phyloP scores from a whole-genome alignment of 2,113 vertebrate genomes.

The Pelvicachromis taeniatus region DNA sequence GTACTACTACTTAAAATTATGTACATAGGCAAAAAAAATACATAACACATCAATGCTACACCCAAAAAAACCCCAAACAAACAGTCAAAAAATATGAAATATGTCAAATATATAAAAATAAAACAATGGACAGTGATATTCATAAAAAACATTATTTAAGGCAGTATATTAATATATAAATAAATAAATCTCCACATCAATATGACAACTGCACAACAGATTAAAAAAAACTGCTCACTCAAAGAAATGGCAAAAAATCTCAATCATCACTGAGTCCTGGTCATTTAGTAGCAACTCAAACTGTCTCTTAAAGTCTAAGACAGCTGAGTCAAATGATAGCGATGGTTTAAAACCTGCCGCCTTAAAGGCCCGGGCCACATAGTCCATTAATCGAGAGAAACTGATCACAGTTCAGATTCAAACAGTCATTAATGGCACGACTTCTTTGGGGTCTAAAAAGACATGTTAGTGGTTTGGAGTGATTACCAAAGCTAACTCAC shows the following conservation, averaged over 20 bases:
- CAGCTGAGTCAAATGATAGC: background rate
- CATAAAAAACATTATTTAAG: background rate
- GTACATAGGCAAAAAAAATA: rapidly evolving
- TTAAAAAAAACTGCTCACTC: rapidly evolving
- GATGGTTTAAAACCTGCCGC: background rate
- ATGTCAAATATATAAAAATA: background rate
- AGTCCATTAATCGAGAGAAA: background rate
- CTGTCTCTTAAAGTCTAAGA: background rate
- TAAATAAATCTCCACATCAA: rapidly evolving
- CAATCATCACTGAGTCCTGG: rapidly evolving
- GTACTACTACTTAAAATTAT: background rate
- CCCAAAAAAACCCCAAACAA: background rate
- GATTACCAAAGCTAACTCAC: no score
- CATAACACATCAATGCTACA: background rate
- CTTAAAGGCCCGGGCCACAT: background rate
- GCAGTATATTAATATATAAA: background rate
- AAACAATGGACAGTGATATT: rapidly evolving
- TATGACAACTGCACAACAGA: background rate
- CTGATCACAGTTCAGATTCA: rapidly evolving
- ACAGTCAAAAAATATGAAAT: rapidly evolving
- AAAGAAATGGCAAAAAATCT: rapidly evolving
- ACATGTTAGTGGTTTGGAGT: background rate
- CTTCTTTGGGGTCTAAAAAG: background rate
- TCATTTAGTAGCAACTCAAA: background rate
- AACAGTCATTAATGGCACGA: background rate